phyloP scores from a whole-genome alignment of 2,888 invertebrate species.

The Eurytoma adleriae region DNA sequence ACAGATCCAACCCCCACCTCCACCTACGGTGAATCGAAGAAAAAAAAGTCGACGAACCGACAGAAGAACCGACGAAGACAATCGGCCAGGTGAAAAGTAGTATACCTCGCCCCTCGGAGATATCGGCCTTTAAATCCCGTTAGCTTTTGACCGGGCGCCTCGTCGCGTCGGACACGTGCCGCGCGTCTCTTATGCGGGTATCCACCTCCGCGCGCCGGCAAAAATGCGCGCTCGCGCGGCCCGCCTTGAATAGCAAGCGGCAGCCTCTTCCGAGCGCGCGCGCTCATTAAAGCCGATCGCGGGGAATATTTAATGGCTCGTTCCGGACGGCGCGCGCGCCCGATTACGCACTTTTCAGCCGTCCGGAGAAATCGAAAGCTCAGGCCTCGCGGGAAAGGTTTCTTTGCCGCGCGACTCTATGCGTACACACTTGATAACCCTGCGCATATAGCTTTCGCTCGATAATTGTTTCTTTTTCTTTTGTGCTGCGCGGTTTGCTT shows the following conservation, averaged over 20 bases:
- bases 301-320: neutral
- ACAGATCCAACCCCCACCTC: no score
- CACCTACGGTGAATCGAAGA: neutral
- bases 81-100: no score
- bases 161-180: conserved; percentile 47
- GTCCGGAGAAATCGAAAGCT: conserved; percentile 17
- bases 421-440: no score
- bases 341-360: neutral
- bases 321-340: neutral
- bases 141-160: conserved; percentile 56
- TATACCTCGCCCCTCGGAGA: conserved; percentile 38
- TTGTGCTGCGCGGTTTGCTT: no score
- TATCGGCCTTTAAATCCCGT: conserved; percentile 73
- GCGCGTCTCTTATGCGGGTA: conserved; percentile 48
- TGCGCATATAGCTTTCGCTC: no score
- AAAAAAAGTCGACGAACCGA: conserved; percentile 19
- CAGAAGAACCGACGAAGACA: no score
- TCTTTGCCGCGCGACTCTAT: no score
- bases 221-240: neutral
- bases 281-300: conserved; percentile 14
- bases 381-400: neutral
- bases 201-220: conserved; percentile 7
- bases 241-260: conserved; percentile 32
- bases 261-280: neutral
- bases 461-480: no score